A percentile compares a stretch with the other conserved stretches of the same genome.
These are phyloP conservation scores for Catharus fuscescens DNA, from an alignment of 2,113 vertebrate genomes.

Conservation along the genomic window DNA sequence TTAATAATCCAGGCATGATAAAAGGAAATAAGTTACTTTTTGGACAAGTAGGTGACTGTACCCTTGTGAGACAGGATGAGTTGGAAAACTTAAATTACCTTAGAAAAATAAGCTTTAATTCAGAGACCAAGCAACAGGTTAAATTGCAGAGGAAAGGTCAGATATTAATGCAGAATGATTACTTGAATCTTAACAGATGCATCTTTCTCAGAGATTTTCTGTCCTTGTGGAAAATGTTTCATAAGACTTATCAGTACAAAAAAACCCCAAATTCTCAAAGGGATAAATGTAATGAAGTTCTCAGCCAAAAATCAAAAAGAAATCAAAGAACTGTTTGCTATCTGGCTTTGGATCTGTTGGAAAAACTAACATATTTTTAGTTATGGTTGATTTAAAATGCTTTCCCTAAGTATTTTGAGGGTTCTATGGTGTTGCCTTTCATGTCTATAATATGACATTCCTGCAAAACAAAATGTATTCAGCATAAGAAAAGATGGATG, in stretches of 20 bases:
- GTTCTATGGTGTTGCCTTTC: not conserved
- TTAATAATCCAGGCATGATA: not conserved
- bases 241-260: not conserved
- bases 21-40: not conserved
- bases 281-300: not conserved
- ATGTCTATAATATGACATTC: not conserved
- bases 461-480: not conserved
- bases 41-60: not conserved
- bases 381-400: not conserved
- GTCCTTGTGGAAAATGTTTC: not conserved
- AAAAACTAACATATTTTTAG: not conserved
- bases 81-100: not conserved
- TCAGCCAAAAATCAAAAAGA: not conserved
- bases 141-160: not conserved
- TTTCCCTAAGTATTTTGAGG: not conserved
- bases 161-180: not conserved
- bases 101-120: not conserved
- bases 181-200: not conserved
- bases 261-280: rapidly evolving
- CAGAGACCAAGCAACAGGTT: not conserved
- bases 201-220: not conserved
- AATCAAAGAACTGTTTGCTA: not conserved
- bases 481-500: not conserved
- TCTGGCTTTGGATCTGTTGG: not conserved
- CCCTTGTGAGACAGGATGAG: not conserved